phyloP scores from a whole-genome alignment of 2,888 invertebrate genomes.

The Parthenolecanium corni region DNA sequence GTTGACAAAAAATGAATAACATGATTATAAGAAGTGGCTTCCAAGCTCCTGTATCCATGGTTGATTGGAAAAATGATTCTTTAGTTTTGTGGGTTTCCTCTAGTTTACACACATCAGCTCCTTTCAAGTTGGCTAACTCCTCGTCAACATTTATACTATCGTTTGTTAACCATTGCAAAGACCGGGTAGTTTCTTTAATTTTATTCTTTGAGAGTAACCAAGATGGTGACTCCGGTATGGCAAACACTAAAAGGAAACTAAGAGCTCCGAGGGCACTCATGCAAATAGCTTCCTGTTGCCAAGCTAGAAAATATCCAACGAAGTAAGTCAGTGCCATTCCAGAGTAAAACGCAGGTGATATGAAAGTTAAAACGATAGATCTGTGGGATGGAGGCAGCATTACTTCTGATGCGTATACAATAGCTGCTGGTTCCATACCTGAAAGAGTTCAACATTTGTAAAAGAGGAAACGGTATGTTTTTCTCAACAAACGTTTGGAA shows the following conservation, averaged over 20 bases:
- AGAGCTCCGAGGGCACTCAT: not conserved
- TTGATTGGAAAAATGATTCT: not conserved
- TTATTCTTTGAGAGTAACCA: conserved; percentile 14
- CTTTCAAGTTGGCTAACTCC: conserved; percentile 48
- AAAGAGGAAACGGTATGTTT: no score
- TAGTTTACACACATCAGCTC: not conserved
- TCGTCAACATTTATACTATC: conserved; percentile 50
- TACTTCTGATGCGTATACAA: conserved; percentile 54
- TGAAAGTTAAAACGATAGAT: conserved; percentile 54
- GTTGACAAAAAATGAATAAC: conserved; percentile 55
- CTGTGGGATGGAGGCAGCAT: conserved; percentile 51
- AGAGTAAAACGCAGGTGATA: conserved; percentile 56
- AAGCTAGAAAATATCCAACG: conserved; percentile 52
- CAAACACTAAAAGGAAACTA: conserved; percentile 38
- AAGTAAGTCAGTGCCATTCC: conserved; percentile 58
- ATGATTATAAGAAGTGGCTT: conserved; percentile 56
- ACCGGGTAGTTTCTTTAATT: conserved; percentile 2
- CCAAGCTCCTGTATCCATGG: conserved; percentile 46
- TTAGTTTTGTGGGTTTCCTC: not conserved
- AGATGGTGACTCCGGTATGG: conserved; percentile 39
- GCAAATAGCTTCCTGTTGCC: conserved; percentile 41
- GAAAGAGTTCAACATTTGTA: no score
- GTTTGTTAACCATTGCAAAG: conserved; percentile 43
- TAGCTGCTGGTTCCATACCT: conserved; percentile 57
- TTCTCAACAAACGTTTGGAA: no score